Evolutionary conservation across 2,888 invertebrate genomes (phyloP).

Genomic region (Teleogryllus oceanicus): DNA sequence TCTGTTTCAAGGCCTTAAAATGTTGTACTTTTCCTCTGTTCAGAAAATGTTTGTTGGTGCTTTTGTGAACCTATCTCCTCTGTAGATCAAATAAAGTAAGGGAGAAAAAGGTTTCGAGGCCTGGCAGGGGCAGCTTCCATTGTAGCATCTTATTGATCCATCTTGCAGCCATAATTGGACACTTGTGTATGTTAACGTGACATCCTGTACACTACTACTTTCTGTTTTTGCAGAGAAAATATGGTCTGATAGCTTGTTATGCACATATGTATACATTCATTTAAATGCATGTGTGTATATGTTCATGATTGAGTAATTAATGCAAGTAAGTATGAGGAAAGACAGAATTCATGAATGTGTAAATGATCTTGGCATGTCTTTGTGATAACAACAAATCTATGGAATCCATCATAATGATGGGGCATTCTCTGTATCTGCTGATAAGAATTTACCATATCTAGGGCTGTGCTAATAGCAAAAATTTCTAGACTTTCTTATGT

Average conservation of each 20-base stretch:
- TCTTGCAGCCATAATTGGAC: constrained; percentile 2
- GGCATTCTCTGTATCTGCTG: constrained; percentile 30
- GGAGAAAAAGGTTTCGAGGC: constrained; percentile 12
- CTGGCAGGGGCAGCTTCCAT: constrained; percentile 18
- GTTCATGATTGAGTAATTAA: constrained; percentile 5
- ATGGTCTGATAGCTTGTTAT: constrained; percentile 21
- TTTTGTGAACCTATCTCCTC: constrained; percentile 29
- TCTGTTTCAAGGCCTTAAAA: constrained; percentile 36
- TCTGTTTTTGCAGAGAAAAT: constrained; percentile 4
- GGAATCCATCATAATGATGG: constrained; percentile 11
- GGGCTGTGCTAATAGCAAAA: constrained; percentile 32
- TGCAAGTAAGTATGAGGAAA: constrained; percentile 23
- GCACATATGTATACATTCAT: constrained; percentile 25
- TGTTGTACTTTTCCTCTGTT: constrained; percentile 33
- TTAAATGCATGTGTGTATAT: constrained; percentile 27
- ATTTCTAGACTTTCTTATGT: constrained; percentile 20
- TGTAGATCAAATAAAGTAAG: constrained; percentile 28
- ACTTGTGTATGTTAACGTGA: constrained; percentile 22
- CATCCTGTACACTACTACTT: constrained; percentile 23
- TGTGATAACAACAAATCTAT: constrained; percentile 22
- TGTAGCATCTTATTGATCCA: constrained; percentile 3
- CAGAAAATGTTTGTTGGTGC: constrained; percentile 34
- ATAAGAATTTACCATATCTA: constrained; percentile 34
- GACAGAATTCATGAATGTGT: constrained; percentile 25
- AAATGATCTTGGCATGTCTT: constrained; percentile 22